These are phyloP conservation scores for Chrysina gloriosa DNA, from an alignment of 2,888 invertebrate genomes.

Conservation along the genomic window DNA sequence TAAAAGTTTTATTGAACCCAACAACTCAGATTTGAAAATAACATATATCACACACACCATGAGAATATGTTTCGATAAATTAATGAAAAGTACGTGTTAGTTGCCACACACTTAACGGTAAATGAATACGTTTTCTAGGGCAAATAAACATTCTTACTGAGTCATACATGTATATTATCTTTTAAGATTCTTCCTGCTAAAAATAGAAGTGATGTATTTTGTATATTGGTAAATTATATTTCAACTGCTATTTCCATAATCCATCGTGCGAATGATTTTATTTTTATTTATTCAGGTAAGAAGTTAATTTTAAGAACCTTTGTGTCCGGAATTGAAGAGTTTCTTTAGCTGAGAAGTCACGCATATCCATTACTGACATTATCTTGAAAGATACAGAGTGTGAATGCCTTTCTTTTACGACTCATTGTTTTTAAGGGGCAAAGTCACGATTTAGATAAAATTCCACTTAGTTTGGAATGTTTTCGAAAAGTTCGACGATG, in stretches of 20 bases:
- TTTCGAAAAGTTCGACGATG: not conserved
- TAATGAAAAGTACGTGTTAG: conserved; percentile 8
- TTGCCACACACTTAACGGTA: conserved; percentile 5
- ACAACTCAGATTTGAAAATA: conserved; percentile 16
- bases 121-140: conserved; percentile 1
- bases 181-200: not conserved
- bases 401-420: conserved; percentile 11
- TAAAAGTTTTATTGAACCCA: not conserved
- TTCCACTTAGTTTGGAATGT: conserved; percentile 27
- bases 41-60: not conserved
- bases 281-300: too few species aligned
- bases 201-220: not conserved
- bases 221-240: too few species aligned
- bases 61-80: conserved; percentile 31
- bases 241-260: too few species aligned
- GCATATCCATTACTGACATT: conserved; percentile 22
- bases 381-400: conserved; percentile 17
- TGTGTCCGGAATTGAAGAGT: not conserved
- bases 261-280: too few species aligned
- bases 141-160: conserved; percentile 8
- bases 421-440: conserved; percentile 30
- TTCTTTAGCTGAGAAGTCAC: not conserved
- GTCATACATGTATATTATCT: not conserved
- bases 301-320: too few species aligned
- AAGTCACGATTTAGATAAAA: conserved; percentile 31